These are phyloP conservation scores for Lithobates sylvaticus DNA, from an alignment of 2,797 vertebrate species.

Conservation along the genomic window DNA sequence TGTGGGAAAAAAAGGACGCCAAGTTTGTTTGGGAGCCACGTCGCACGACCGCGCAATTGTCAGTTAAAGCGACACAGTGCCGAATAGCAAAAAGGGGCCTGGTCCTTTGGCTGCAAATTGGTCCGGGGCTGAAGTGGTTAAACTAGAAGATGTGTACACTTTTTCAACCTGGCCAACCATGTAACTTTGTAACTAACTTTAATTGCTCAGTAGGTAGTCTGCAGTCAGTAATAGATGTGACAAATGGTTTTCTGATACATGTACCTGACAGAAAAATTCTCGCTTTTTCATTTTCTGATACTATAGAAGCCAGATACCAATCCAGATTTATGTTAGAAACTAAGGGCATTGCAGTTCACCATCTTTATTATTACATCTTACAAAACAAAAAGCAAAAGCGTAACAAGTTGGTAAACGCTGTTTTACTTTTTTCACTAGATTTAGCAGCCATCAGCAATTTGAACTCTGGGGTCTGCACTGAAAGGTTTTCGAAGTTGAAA, in stretches of 20 bases:
- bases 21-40: no score
- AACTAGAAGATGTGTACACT: no score
- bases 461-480: conserved; percentile 58
- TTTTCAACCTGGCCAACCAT: no score
- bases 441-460: conserved; percentile 54
- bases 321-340: neutral
- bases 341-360: neutral
- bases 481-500: conserved; percentile 58
- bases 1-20: no score
- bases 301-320: neutral
- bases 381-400: conserved; percentile 25
- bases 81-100: no score
- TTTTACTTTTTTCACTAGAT: conserved; percentile 55
- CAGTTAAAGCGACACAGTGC: no score
- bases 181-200: no score
- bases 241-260: neutral
- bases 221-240: no score
- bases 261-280: neutral
- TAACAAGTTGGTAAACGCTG: conserved; percentile 40
- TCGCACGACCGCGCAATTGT: no score
- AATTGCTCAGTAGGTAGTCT: no score
- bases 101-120: no score
- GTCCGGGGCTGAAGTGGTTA: no score
- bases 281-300: neutral
- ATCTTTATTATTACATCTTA: neutral